These are phyloP conservation scores for Tricholaema leucomelas DNA, from an alignment of 2,113 vertebrate species.

Conservation along the genomic window DNA sequence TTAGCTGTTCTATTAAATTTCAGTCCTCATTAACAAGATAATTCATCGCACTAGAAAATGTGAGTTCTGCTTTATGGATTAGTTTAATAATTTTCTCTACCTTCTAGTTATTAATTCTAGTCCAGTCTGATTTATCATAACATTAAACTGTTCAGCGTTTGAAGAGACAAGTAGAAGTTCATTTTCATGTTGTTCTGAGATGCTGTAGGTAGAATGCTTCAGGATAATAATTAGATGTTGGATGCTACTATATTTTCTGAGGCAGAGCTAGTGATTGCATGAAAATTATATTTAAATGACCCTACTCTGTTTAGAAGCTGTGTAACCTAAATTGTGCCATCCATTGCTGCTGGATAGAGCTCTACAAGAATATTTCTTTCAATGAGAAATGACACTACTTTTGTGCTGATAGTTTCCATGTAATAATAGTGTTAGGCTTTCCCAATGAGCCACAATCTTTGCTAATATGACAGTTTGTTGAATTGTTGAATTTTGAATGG, in stretches of 20 bases:
- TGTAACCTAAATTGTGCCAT: slow-evolving; percentile 33
- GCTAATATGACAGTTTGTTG: slow-evolving; percentile 62
- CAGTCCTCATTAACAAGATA: slow-evolving; percentile 65
- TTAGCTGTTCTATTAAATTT: slow-evolving; percentile 51
- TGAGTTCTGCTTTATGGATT: slow-evolving; percentile 68
- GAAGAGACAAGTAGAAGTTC: slow-evolving; percentile 64
- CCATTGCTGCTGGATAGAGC: slow-evolving; percentile 33
- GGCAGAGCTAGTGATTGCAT: slow-evolving; percentile 44
- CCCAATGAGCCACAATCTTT: slow-evolving; percentile 40
- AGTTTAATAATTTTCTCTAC: slow-evolving; percentile 65
- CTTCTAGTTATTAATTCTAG: slow-evolving; percentile 75
- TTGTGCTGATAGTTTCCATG: slow-evolving; percentile 44
- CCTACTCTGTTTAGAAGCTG: background rate
- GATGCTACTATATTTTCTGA: slow-evolving; percentile 45
- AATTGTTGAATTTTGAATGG: slow-evolving; percentile 60
- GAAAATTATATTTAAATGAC: slow-evolving; percentile 49
- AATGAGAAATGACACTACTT: slow-evolving; percentile 35
- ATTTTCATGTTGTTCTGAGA: slow-evolving; percentile 60
- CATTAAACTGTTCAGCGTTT: slow-evolving; percentile 43
- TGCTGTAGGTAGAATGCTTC: slow-evolving; percentile 10
- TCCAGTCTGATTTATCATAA: slow-evolving; percentile 61
- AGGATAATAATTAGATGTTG: slow-evolving; percentile 63
- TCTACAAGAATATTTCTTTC: slow-evolving; percentile 9
- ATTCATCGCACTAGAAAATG: slow-evolving; percentile 68
- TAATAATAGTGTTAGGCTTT: slow-evolving; percentile 59